These are phyloP conservation scores for Heliconius hortense DNA, from an alignment of 2,888 invertebrate genomes.

Conservation along the genomic window DNA sequence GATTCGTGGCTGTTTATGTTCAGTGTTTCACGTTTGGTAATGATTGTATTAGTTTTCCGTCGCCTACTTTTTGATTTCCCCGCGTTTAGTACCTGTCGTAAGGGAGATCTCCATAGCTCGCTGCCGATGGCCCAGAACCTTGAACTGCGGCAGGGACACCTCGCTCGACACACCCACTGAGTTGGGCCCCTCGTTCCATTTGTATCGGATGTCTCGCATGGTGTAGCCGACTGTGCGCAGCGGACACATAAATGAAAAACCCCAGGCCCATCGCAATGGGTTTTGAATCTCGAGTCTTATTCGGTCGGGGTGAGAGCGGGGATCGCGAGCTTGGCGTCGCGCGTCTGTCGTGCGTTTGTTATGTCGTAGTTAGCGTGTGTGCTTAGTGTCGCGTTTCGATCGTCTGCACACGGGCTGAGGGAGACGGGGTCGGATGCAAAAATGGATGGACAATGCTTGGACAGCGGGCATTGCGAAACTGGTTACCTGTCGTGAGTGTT, in stretches of 20 bases:
- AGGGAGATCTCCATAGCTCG: constrained; percentile 97
- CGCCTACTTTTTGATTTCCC: constrained; percentile 57
- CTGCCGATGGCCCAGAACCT: constrained; percentile 97
- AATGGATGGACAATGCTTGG: constrained; percentile 72
- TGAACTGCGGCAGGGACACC: constrained; percentile 98
- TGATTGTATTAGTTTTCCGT: constrained; percentile 47
- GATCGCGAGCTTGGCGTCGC: constrained; percentile 69
- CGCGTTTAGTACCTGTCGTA: constrained; percentile 91
- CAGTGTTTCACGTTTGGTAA: constrained; percentile 73
- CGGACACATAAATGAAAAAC: constrained; percentile 79
- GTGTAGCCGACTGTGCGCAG: constrained; percentile 96
- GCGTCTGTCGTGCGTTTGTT: constrained; percentile 72
- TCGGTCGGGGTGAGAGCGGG: constrained; percentile 73
- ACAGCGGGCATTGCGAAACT: constrained; percentile 57
- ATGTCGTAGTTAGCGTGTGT: constrained; percentile 75
- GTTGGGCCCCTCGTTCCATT: constrained; percentile 97
- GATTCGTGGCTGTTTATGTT: constrained; percentile 76
- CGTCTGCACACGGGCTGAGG: constrained; percentile 76
- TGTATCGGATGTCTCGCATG: constrained; percentile 98
- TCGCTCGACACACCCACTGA: constrained; percentile 97
- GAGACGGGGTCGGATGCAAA: constrained; percentile 77
- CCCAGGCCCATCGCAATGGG: constrained; percentile 82
- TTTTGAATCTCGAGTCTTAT: constrained; percentile 76
- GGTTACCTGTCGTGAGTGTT: constrained; percentile 96
- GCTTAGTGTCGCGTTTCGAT: constrained; percentile 72